Evolutionary conservation across 1,140 invertebrate genomes (phyloP).

Genomic region (Proctacanthus coquilletti): DNA sequence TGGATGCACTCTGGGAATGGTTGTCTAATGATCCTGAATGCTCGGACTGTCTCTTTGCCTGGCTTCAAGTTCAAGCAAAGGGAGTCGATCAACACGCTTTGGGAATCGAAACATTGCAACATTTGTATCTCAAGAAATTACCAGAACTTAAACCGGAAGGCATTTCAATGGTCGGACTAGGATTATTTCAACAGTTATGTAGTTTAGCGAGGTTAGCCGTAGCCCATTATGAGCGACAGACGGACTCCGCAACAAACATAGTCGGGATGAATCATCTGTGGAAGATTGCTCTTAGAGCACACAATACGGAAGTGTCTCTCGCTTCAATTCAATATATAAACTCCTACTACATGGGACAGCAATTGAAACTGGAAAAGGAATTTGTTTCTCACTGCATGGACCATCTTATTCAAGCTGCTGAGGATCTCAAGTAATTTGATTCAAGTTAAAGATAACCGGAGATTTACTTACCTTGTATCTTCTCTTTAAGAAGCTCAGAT

Average conservation of each 20-base stretch:
- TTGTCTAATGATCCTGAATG: constrained; percentile 67
- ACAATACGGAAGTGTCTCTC: constrained; percentile 85
- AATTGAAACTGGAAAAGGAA: constrained; percentile 77
- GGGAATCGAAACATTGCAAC: constrained; percentile 67
- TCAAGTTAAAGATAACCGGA: not conserved
- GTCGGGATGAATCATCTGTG: constrained; percentile 85
- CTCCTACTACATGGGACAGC: constrained; percentile 80
- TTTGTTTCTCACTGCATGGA: constrained; percentile 86
- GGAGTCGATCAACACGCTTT: constrained; percentile 82
- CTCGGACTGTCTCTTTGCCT: constrained; percentile 81
- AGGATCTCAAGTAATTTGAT: constrained; percentile 37
- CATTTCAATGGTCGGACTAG: constrained; percentile 82
- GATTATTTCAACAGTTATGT: constrained; percentile 79
- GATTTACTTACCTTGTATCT: no score
- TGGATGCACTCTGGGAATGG: constrained; percentile 82
- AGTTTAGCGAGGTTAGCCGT: constrained; percentile 62
- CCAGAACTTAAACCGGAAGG: constrained; percentile 71
- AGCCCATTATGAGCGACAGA: constrained; percentile 31
- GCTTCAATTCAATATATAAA: constrained; percentile 87
- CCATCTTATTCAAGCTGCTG: constrained; percentile 64
- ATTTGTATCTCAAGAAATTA: constrained; percentile 78
- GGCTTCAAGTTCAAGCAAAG: constrained; percentile 79
- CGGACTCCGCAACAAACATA: constrained; percentile 39
- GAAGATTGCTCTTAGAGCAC: constrained; percentile 78
- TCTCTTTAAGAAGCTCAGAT: constrained; percentile 38